Evolutionary conservation across 2,888 invertebrate species (phyloP).

Genomic region (Anodontia alba): DNA sequence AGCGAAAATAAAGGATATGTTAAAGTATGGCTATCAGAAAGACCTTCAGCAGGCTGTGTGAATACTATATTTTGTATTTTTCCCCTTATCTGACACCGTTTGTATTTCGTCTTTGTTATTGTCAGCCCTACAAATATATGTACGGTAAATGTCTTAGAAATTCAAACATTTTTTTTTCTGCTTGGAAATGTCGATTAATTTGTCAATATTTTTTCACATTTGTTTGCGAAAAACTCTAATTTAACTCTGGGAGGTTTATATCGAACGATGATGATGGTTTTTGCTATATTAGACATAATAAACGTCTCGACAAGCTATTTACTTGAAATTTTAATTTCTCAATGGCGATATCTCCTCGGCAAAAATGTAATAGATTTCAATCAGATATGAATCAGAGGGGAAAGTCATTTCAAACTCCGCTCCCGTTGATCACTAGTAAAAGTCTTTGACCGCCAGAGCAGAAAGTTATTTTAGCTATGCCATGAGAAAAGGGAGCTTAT

Average conservation of each 20-base stretch:
- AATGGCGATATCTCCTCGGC: neutral
- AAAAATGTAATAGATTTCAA: conserved; percentile 17
- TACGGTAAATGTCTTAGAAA: too few relatives aligned
- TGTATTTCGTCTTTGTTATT: too few relatives aligned
- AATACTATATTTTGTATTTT: too few relatives aligned
- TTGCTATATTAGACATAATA: neutral
- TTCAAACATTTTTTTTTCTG: too few relatives aligned
- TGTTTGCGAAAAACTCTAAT: conserved; percentile 1
- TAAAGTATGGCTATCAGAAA: too few relatives aligned
- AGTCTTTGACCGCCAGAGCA: conserved; percentile 5
- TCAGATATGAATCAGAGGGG: conserved; percentile 17
- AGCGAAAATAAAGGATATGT: too few relatives aligned
- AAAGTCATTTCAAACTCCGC: conserved; percentile 13
- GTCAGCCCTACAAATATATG: too few relatives aligned
- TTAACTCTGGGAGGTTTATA: conserved; percentile 6
- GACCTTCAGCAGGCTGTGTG: too few relatives aligned
- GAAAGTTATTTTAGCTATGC: conserved; percentile 5
- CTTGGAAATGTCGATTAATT: too few relatives aligned
- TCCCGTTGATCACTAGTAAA: neutral
- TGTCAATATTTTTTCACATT: too few relatives aligned
- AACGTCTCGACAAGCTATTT: conserved; percentile 8
- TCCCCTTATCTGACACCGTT: too few relatives aligned
- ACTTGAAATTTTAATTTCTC: conserved; percentile 14
- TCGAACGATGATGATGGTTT: neutral
- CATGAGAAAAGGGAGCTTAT: too few relatives aligned